Conservation (phyloP, 2,888 invertebrate genomes). For the Cepaea hortensis region DNA sequence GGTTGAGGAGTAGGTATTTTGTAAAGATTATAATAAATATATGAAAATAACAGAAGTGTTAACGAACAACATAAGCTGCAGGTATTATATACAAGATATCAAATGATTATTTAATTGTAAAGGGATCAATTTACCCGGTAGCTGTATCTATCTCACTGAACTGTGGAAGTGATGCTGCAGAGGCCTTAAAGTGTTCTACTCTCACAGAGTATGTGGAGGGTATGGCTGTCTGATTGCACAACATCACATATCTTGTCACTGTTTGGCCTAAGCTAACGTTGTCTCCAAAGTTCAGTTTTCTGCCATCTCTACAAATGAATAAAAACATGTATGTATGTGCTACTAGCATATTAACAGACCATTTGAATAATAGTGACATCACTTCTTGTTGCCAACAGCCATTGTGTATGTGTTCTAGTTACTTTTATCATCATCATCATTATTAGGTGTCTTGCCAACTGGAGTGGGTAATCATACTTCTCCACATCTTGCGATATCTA, state of each 20-base stretch:
- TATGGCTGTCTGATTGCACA: slow-evolving; percentile 72
- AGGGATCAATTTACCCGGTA: slow-evolving; percentile 23
- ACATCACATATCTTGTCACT: slow-evolving; percentile 65
- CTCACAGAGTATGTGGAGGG: slow-evolving; percentile 63
- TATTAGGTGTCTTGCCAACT: too few species aligned
- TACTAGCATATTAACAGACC: neutral
- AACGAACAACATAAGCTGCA: too few species aligned
- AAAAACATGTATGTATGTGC: neutral
- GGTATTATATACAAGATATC: neutral
- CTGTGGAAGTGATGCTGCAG: slow-evolving; percentile 67
- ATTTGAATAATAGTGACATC: neutral
- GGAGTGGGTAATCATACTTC: too few species aligned
- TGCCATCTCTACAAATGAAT: slow-evolving; percentile 37
- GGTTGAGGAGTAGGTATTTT: too few species aligned
- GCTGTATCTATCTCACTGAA: slow-evolving; percentile 1
- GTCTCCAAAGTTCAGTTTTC: slow-evolving; percentile 68
- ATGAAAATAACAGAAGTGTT: too few species aligned
- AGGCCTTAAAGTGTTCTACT: slow-evolving; percentile 66
- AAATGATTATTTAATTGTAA: neutral
- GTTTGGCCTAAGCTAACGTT: slow-evolving; percentile 59
- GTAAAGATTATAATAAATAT: too few species aligned
- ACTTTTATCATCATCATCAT: too few species aligned
- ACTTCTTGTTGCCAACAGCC: too few species aligned
- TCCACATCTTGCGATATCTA: too few species aligned
- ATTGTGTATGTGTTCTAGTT: too few species aligned